phyloP scores from a whole-genome alignment of 1,140 invertebrate genomes.

The Drosophila equinoxialis region DNA sequence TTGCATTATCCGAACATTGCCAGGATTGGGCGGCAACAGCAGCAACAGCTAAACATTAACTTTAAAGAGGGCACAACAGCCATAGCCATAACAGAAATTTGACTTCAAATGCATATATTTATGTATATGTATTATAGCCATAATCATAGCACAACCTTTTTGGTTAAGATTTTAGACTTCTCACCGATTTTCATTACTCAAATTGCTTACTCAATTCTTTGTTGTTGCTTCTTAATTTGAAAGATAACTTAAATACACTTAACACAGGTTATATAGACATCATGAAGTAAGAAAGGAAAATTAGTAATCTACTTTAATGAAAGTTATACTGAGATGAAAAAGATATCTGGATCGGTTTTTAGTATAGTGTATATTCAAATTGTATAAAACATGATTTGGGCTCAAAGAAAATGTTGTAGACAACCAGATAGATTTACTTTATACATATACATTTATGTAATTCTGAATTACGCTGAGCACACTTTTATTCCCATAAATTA shows the following conservation, averaged over 20 bases:
- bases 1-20: constrained; percentile 58
- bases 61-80: not conserved
- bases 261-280: no score
- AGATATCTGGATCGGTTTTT: no score
- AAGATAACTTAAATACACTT: no score
- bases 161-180: not conserved
- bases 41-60: not conserved
- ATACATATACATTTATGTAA: not conserved
- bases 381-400: no score
- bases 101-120: not conserved
- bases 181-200: no score
- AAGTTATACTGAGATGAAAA: no score
- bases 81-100: not conserved
- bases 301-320: no score
- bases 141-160: constrained; percentile 11
- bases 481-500: not conserved
- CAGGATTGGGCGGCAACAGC: constrained; percentile 28
- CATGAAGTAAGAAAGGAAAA: no score
- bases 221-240: no score
- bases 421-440: not conserved
- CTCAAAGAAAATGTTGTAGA: not conserved
- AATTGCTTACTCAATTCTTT: not conserved
- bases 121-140: not conserved
- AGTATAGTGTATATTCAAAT: no score
- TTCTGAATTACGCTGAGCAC: not conserved